These are phyloP conservation scores for Centropus bengalensis DNA, from an alignment of 2,113 vertebrate species.

Conservation along the genomic window DNA sequence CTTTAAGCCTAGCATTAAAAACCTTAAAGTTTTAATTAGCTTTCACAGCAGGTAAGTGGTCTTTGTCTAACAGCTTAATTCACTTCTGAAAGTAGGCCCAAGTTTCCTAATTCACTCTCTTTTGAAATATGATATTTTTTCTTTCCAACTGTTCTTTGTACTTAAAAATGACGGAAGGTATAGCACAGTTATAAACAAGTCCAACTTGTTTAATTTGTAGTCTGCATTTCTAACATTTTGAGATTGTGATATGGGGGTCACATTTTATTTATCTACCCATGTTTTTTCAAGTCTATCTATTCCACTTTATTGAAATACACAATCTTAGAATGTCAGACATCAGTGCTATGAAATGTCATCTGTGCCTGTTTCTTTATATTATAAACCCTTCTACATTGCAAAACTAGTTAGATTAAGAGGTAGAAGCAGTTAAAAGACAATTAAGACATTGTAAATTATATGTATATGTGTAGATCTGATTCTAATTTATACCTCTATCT, in stretches of 20 bases:
- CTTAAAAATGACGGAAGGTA: conserved; percentile 49
- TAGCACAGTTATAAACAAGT: neutral
- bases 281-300: conserved; percentile 44
- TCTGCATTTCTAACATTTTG: neutral
- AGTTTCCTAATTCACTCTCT: neutral
- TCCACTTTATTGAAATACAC: conserved; percentile 20
- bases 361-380: neutral
- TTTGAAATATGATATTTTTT: conserved; percentile 25
- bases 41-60: neutral
- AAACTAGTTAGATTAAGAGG: neutral
- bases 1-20: neutral
- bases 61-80: neutral
- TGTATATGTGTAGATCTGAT: neutral
- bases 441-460: neutral
- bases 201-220: conserved; percentile 51
- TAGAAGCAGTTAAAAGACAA: neutral
- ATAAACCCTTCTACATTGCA: conserved; percentile 18
- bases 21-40: neutral
- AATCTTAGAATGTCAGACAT: conserved; percentile 28
- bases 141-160: neutral
- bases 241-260: neutral
- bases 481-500: neutral
- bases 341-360: conserved; percentile 40
- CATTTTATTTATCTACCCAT: conserved; percentile 45
- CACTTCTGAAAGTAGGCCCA: neutral